phyloP scores from a whole-genome alignment of 2,888 invertebrate genomes.

The Drosophila bunnanda region DNA sequence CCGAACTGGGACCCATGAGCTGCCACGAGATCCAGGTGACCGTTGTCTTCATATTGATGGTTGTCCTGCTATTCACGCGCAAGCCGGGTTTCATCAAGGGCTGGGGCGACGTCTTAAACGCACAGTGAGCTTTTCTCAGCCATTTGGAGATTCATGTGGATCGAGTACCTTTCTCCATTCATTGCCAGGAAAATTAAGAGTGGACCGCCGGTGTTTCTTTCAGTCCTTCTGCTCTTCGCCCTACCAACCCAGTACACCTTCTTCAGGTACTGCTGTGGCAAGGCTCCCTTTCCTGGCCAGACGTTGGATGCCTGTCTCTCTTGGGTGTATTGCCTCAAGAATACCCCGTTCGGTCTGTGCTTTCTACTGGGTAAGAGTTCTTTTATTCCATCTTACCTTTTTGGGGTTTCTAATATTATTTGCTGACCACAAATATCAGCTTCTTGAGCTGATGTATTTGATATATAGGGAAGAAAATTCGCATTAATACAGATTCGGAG shows the following conservation, averaged over 20 bases:
- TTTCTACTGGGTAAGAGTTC: slow-evolving; percentile 88
- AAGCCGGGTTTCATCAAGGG: slow-evolving; percentile 93
- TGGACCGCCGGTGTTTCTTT: slow-evolving; percentile 87
- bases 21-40: slow-evolving; percentile 91
- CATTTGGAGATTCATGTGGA: no score
- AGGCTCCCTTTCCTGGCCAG: slow-evolving; percentile 78
- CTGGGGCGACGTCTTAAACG: slow-evolving; percentile 88
- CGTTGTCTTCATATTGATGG: slow-evolving; percentile 89
- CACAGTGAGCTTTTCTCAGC: slow-evolving; percentile 49
- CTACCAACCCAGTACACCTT: slow-evolving; percentile 91
- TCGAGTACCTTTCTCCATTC: neutral
- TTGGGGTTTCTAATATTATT: neutral
- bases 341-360: slow-evolving; percentile 94
- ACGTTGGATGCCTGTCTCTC: slow-evolving; percentile 87
- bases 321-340: slow-evolving; percentile 92
- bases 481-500: no score
- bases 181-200: slow-evolving; percentile 61
- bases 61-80: slow-evolving; percentile 93
- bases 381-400: neutral
- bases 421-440: no score
- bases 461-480: no score
- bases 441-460: no score
- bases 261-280: slow-evolving; percentile 87
- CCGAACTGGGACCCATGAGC: slow-evolving; percentile 90
- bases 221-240: slow-evolving; percentile 92